Conservation (phyloP, 2,888 invertebrate species). For the Cantharis nigra region DNA sequence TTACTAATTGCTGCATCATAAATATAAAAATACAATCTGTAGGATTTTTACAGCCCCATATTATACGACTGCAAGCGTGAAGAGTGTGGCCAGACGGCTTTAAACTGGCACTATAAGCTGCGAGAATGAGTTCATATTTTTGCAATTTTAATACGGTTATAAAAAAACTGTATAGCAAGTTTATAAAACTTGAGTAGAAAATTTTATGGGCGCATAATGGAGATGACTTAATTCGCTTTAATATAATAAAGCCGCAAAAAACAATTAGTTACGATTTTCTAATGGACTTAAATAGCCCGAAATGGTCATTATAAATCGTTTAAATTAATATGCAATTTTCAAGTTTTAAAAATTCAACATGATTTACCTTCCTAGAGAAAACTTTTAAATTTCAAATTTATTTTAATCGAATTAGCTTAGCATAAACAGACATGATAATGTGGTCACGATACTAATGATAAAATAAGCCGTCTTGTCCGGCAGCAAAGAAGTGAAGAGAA, state of each 20-base stretch:
- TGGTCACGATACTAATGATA: conserved; percentile 23
- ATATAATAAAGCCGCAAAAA: not conserved
- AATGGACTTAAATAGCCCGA: not conserved
- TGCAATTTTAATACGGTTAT: conserved; percentile 17
- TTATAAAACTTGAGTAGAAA: conserved; percentile 6
- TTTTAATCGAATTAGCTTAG: conserved; percentile 5
- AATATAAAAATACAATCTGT: conserved; percentile 9
- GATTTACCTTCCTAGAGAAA: not conserved
- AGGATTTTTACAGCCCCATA: conserved; percentile 10
- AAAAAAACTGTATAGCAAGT: conserved; percentile 10
- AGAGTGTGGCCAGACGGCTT: conserved; percentile 14
- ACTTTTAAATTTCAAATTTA: not conserved
- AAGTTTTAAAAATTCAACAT: not conserved
- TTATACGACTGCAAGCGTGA: conserved; percentile 1
- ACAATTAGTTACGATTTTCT: not conserved
- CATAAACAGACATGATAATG: conserved; percentile 23
- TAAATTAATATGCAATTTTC: not conserved
- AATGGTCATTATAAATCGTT: not conserved
- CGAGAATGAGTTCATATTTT: conserved; percentile 21
- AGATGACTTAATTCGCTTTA: not conserved
- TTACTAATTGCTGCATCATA: conserved; percentile 12
- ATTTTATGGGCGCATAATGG: not conserved
- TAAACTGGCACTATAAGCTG: conserved; percentile 12
- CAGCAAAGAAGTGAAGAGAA: conserved; percentile 25
- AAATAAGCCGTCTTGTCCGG: conserved; percentile 23